A percentile compares a stretch with the other conserved stretches of the same genome.
phyloP scores from a whole-genome alignment of 2,888 invertebrate genomes.

The Ormyrus thymus region DNA sequence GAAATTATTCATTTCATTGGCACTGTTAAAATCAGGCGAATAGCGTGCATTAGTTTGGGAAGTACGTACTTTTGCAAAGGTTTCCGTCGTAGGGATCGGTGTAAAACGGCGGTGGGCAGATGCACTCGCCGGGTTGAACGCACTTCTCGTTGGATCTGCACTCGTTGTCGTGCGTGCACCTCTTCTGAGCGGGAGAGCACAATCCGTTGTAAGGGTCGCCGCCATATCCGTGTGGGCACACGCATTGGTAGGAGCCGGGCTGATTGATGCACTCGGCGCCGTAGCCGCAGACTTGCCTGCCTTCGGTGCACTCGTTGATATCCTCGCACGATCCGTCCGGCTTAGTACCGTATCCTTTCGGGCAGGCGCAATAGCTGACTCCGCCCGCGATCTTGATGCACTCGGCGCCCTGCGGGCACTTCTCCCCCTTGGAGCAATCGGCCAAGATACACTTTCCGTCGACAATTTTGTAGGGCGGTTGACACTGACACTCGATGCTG shows the following conservation, averaged over 20 bases:
- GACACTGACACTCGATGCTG: conserved; percentile 89
- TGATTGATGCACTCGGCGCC: conserved; percentile 91
- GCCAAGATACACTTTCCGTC: conserved; percentile 90
- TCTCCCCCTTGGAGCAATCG: conserved; percentile 87
- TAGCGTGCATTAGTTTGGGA: too few species aligned
- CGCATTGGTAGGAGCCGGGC: conserved; percentile 86
- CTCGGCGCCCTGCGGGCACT: conserved; percentile 91
- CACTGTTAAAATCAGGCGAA: too few species aligned
- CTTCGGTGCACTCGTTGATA: conserved; percentile 88
- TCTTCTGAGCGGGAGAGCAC: conserved; percentile 88
- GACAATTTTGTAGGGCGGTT: conserved; percentile 89
- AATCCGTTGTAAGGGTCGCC: conserved; percentile 89
- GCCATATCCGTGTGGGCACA: conserved; percentile 87
- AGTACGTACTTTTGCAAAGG: conserved; percentile 85
- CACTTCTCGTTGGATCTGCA: conserved; percentile 92
- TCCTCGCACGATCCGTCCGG: conserved; percentile 89
- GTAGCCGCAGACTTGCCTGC: conserved; percentile 86
- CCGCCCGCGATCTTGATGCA: conserved; percentile 93
- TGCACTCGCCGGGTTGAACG: conserved; percentile 92
- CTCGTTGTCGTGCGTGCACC: conserved; percentile 88
- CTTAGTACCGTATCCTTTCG: conserved; percentile 87
- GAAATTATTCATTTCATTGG: too few species aligned
- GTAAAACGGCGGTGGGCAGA: conserved; percentile 93
- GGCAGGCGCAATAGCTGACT: conserved; percentile 95
- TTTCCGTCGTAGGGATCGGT: conserved; percentile 88